phyloP scores from a whole-genome alignment of 2,797 vertebrate species.

The Apodemus agrarius region DNA sequence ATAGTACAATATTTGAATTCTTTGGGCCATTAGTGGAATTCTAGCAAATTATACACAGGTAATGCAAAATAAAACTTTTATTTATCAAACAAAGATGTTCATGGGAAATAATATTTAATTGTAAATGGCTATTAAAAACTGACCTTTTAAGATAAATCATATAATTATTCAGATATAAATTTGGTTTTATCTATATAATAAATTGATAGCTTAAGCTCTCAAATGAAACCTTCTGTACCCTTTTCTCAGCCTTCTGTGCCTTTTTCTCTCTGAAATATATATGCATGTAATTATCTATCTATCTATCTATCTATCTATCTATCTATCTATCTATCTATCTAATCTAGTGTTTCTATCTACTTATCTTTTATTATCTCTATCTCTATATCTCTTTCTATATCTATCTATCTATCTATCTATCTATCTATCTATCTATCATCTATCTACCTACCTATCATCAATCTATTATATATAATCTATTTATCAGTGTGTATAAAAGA shows the following conservation, averaged over 20 bases:
- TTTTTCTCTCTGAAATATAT: not conserved
- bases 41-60: not conserved
- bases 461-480: not conserved
- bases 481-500: not conserved
- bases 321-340: not conserved
- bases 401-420: not conserved
- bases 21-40: not conserved
- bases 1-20: not conserved
- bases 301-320: not conserved
- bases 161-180: not conserved
- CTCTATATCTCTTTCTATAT: not conserved
- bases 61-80: not conserved
- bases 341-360: not conserved
- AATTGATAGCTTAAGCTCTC: not conserved
- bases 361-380: not conserved
- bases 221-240: not conserved
- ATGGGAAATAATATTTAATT: slow-evolving; percentile 40
- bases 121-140: slow-evolving; percentile 23
- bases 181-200: too few relatives aligned
- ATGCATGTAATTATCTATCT: not conserved
- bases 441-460: not conserved
- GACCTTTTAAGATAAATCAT: not conserved
- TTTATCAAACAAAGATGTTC: slow-evolving; percentile 12
- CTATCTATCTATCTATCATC: not conserved
- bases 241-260: not conserved